A percentile compares a stretch with the other conserved stretches of the same genome.
These are phyloP conservation scores for Spermophilus dauricus DNA, from an alignment of 2,113 vertebrate genomes.

Conservation along the genomic window DNA sequence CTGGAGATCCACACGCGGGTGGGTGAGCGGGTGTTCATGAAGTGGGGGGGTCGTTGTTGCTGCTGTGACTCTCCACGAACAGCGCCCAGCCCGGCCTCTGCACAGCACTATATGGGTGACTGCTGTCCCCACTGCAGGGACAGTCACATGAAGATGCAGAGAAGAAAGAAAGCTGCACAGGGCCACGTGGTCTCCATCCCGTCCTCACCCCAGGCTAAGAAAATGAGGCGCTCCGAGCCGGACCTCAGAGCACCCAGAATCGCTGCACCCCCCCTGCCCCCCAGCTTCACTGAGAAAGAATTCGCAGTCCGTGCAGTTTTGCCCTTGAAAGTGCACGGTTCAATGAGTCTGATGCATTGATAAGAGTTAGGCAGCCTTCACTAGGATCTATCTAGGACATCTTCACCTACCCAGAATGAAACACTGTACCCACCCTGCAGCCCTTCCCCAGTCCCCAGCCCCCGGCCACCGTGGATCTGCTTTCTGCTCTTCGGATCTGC, in stretches of 20 bases:
- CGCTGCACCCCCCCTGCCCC: rapidly evolving
- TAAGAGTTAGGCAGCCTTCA: neutral
- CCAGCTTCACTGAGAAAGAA: neutral
- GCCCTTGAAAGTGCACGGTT: neutral
- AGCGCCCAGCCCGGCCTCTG: neutral
- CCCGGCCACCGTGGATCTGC: rapidly evolving
- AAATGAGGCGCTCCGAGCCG: no score
- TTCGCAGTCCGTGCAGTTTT: neutral
- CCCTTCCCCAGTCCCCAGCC: rapidly evolving
- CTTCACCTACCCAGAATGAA: neutral
- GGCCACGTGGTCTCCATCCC: no score
- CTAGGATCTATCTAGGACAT: neutral
- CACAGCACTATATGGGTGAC: neutral
- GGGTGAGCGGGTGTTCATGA: neutral
- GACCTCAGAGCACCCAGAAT: neutral
- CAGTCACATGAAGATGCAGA: no score
- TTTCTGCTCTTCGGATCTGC: neutral
- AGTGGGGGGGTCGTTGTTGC: no score
- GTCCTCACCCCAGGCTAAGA: neutral
- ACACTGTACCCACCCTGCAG: rapidly evolving
- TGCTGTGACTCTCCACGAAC: no score
- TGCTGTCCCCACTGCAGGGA: neutral
- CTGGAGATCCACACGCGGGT: neutral
- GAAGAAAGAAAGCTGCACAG: no score
- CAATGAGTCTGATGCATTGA: no score